Evolutionary conservation across 2,113 vertebrate genomes (phyloP), one percentile per base, ranked within the genome.

Genomic region (Sakesphorus luctuosus): DNA sequence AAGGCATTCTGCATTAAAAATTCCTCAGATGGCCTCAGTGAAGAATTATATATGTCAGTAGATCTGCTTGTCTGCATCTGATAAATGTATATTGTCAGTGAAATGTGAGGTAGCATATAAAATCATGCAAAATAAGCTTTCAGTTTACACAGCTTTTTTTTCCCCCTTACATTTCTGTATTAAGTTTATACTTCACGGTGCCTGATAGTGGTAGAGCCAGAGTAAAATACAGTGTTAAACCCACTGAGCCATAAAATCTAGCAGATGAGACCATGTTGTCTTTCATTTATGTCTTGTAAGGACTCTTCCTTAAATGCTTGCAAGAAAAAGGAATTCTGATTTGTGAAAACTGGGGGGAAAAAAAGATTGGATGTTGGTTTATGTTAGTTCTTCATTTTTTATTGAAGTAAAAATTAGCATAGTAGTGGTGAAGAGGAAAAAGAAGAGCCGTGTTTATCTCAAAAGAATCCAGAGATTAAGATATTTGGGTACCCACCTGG

Each of bases 1-100:
- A 71, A 69, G 36, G 33, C 69, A 62, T 92, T 73, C 33, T 31
- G 4, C 69, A 28, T 82, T 69, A 90, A 69, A 92, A 93, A 90
- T 87, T 92, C 76, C 3, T 31, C 9, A 11, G 21, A 5, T 84
- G 79, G 76, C 88, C 69, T 68, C 69, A 81, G 76, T 58, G 85
- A 65, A 84, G 83, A 94, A 76, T 90, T 95, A 92, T 65, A 31
- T 38, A 13, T 68, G 62, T 93, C 73, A 35, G 90, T 93, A 94
- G 77, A 91, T 82, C 62, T 92, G 88, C 89, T 95, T 78, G 69
- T 96, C 90, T 95, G 84, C 80, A 58, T 95, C 90, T 89, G 88
- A 94, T 87, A 91, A 96, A 96, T 93, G 66, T 49, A 10, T 78
- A 75, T 84, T 88, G 88, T 59, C 88, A 86, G 61, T 63, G 80